phyloP scores from a whole-genome alignment of 2,797 vertebrate species.

The Acanthis flammea region DNA sequence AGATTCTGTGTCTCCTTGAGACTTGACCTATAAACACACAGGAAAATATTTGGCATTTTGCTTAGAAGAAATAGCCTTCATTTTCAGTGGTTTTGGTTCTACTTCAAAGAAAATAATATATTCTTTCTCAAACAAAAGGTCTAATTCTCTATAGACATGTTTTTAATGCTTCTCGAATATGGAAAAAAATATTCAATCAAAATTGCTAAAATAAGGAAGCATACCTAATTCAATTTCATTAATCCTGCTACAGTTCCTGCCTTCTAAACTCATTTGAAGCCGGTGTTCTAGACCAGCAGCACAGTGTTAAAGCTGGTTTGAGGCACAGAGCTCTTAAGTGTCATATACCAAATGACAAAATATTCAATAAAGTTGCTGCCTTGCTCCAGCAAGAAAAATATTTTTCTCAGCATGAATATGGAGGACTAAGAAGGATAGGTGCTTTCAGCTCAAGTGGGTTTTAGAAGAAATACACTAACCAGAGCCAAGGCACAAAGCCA shows the following conservation, averaged over 20 bases:
- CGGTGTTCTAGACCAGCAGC: background rate
- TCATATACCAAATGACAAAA: background rate
- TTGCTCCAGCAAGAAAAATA: background rate
- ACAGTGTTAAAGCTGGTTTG: background rate
- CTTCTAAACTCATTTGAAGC: background rate
- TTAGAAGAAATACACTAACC: background rate
- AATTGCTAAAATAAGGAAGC: background rate
- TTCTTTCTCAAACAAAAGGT: background rate
- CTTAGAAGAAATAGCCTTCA: background rate
- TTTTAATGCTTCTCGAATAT: background rate
- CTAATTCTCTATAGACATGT: background rate
- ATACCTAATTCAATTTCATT: background rate
- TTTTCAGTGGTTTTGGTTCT: background rate
- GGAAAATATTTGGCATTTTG: background rate
- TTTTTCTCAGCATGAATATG: background rate
- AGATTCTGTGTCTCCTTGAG: background rate
- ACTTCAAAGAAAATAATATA: background rate
- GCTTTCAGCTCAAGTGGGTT: background rate
- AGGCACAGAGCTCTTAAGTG: background rate
- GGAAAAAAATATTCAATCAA: background rate
- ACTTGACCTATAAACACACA: background rate
- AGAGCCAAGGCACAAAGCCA: background rate
- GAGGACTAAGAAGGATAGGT: background rate
- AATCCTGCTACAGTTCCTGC: background rate
- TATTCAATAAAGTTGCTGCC: background rate